Evolutionary conservation across 2,113 vertebrate genomes (phyloP).

Genomic region (Deroptyus accipitrinus): DNA sequence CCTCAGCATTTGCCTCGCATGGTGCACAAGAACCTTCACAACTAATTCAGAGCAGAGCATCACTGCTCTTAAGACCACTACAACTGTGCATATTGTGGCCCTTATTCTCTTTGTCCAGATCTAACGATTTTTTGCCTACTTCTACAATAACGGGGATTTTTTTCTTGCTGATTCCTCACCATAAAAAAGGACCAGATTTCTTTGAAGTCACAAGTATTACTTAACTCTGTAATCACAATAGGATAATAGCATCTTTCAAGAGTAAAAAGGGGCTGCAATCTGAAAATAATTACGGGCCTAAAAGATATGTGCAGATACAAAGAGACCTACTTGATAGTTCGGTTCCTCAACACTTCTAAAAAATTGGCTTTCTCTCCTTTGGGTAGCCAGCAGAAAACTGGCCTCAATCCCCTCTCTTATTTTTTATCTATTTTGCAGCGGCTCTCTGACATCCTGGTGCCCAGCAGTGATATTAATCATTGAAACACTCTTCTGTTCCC

Average conservation of each 20-base stretch:
- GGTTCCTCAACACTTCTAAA: neutral
- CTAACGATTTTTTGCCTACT: neutral
- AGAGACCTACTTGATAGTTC: neutral
- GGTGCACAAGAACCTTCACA: neutral
- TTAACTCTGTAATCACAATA: neutral
- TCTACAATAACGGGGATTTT: neutral
- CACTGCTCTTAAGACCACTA: neutral
- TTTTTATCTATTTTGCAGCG: neutral
- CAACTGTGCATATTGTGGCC: neutral
- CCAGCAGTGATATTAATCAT: constrained; percentile 38
- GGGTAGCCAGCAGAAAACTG: neutral
- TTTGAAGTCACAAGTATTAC: constrained; percentile 9
- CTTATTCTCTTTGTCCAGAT: neutral
- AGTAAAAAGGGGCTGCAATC: neutral
- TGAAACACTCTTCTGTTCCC: neutral
- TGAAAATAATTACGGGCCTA: neutral
- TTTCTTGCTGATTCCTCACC: neutral
- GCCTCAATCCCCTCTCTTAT: neutral
- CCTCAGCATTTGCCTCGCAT: rapidly evolving
- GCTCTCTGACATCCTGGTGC: neutral
- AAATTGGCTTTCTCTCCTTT: neutral
- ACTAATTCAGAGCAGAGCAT: neutral
- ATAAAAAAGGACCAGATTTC: neutral
- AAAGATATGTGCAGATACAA: neutral
- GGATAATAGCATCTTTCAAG: neutral